Percentiles rank a stretch among this genome's conserved stretches.
phyloP scores from a whole-genome alignment of 1,140 invertebrate species.

The Plectus sambesii region DNA sequence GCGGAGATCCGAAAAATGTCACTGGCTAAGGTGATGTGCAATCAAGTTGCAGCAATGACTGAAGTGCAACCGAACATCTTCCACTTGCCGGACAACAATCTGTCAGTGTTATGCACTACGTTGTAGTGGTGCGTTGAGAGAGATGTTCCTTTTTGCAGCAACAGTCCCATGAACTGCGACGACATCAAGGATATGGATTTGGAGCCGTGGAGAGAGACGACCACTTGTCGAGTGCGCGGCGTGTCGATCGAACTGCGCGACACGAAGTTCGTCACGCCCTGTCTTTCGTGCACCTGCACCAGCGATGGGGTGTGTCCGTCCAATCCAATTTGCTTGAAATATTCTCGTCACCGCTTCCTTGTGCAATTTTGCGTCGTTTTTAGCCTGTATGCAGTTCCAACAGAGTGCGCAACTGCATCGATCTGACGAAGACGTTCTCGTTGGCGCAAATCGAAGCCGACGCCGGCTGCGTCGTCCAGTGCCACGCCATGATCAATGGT shows the following conservation, averaged over 20 bases:
- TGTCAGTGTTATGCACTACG: no score
- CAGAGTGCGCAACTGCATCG: constrained; percentile 71
- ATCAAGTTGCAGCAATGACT: constrained; percentile 53
- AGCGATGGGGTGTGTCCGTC: constrained; percentile 50
- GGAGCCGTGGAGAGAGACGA: no score
- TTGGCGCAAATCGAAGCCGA: constrained; percentile 67
- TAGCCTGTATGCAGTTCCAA: constrained; percentile 77
- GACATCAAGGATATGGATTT: no score
- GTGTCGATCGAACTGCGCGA: constrained; percentile 47
- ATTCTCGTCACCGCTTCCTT: no score
- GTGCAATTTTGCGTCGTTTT: no score
- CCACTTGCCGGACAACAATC: background rate
- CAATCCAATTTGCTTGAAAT: no score
- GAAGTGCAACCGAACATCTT: background rate
- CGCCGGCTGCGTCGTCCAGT: constrained; percentile 77
- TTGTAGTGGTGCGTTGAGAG: no score
- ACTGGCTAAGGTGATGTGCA: constrained; percentile 76
- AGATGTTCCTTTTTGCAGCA: no score
- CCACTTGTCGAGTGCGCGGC: background rate
- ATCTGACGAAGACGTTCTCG: constrained; percentile 65
- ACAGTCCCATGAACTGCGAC: no score
- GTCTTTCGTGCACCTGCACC: constrained; percentile 54
- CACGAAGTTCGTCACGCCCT: constrained; percentile 51
- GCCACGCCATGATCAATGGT: no score
- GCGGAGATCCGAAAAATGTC: constrained; percentile 77